Base-by-base conservation (phyloP, 2,113 vertebrate species). In the Calypte anna region DNA sequence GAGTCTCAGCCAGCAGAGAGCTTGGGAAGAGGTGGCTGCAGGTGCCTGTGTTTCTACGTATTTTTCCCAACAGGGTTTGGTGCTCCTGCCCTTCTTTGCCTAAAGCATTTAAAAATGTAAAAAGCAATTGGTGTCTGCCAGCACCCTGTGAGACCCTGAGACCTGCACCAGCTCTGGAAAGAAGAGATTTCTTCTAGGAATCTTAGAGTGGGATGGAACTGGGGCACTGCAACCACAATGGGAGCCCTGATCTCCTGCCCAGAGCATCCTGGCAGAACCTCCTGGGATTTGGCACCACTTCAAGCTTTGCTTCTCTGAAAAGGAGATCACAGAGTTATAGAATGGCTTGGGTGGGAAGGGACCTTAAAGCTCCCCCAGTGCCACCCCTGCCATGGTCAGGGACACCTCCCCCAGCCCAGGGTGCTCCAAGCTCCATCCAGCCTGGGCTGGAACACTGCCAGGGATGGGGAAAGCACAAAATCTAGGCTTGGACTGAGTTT, bases 81-180 rank as follows among this genome's bases (percentile, higher is more conserved):
- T 24, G 24, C 43, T 93, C 59, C 79, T 51, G 12, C 68, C 54
- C 43, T 31, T 9, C 7, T n/a, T 53, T 1, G 0, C 40, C 61
- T 14, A 54, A 7, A 43, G 51, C 70, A 33, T 51, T 75, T 7
- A 44, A 40, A 55, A 51, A 15, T 20, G 62, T 13, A 0, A 30
- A 57, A 91, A 74, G 69, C n/a, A 20, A 8, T 14, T 27, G 1
- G 36, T 4, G 58, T 18, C 27, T 82, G 61, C 66, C 59, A 7
- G 54, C 0, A 2, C 5, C 2, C 6, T 44, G 3, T 2, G 28
- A 68, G 63, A 19, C 55, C 36, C n/a, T 2, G 27, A 38, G 21
- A 50, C 4, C 36, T 2, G 2, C 25, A 7, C 57, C 0, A 8
- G 51, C 57, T 38, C 54, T 59, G 75, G 55, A 43, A 36, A 64